Evolutionary conservation across 2,888 invertebrate genomes (phyloP).

Genomic region (Rhagonycha fulva): DNA sequence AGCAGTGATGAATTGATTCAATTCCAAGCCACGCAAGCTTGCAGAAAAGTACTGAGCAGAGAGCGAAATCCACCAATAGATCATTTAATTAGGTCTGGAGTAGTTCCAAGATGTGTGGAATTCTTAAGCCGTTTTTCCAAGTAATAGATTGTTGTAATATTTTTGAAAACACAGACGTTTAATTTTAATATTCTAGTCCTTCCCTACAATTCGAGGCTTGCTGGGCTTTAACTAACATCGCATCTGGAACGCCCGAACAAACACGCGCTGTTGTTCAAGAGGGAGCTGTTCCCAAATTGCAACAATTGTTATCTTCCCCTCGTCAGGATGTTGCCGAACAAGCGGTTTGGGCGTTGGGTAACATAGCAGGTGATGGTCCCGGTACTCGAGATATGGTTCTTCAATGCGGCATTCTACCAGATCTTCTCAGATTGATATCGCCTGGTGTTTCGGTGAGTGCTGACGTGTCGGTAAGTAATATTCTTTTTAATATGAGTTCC

Average conservation of each 20-base stretch:
- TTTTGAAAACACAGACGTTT: neutral
- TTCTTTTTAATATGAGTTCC: too few species aligned
- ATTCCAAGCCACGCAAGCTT: slow-evolving; percentile 77
- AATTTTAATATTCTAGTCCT: slow-evolving; percentile 59
- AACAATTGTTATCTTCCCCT: slow-evolving; percentile 70
- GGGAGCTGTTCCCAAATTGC: slow-evolving; percentile 85
- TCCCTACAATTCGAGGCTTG: slow-evolving; percentile 92
- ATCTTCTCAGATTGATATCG: slow-evolving; percentile 69
- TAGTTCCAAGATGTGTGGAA: slow-evolving; percentile 81
- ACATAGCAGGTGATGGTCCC: slow-evolving; percentile 92
- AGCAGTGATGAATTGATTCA: slow-evolving; percentile 65
- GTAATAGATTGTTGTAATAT: slow-evolving; percentile 56
- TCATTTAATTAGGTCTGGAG: slow-evolving; percentile 79
- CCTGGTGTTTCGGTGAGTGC: slow-evolving; percentile 60
- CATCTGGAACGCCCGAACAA: slow-evolving; percentile 91
- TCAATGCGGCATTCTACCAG: slow-evolving; percentile 68
- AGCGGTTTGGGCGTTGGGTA: slow-evolving; percentile 98
- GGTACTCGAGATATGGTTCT: slow-evolving; percentile 82
- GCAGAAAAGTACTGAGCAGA: slow-evolving; percentile 84
- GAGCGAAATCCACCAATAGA: slow-evolving; percentile 92
- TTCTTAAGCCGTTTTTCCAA: slow-evolving; percentile 73
- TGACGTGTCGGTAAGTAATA: neutral
- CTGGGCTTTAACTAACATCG: slow-evolving; percentile 97
- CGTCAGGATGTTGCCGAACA: slow-evolving; percentile 81
- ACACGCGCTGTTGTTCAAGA: slow-evolving; percentile 84